phyloP scores from a whole-genome alignment of 2,113 vertebrate genomes.

The Azemiops feae region DNA sequence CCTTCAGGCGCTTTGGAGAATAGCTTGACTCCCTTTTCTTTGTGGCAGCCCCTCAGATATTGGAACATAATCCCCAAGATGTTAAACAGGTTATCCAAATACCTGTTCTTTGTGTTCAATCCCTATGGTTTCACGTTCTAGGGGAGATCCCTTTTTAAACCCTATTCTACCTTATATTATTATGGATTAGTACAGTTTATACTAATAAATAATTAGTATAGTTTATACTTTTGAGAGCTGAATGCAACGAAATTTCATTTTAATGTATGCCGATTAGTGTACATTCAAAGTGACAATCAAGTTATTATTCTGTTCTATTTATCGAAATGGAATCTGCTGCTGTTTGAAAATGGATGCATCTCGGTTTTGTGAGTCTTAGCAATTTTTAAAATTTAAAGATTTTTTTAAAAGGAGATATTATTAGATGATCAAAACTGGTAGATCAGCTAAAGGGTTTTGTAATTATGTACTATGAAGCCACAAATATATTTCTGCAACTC shows the following conservation, averaged over 20 bases:
- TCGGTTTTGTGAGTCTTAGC: not conserved
- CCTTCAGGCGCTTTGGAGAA: no score
- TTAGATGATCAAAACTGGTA: not conserved
- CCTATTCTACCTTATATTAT: not conserved
- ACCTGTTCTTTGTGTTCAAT: not conserved
- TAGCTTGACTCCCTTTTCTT: no score
- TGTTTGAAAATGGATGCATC: not conserved
- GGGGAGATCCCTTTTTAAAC: no score
- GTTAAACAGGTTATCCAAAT: not conserved
- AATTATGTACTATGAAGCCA: not conserved
- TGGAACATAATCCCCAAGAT: not conserved
- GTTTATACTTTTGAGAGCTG: no score
- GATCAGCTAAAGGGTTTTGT: not conserved
- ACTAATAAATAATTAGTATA: no score
- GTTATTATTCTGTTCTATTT: no score
- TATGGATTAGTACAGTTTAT: not conserved
- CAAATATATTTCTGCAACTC: not conserved
- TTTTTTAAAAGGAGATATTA: not conserved
- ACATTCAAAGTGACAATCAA: not conserved
- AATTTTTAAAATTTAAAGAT: not conserved
- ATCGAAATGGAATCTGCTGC: not conserved
- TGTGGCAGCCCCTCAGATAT: no score
- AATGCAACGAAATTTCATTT: no score
- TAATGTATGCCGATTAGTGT: no score
- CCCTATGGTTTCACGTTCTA: not conserved